Evolutionary conservation across 2,113 vertebrate genomes (phyloP), one percentile per base, ranked within the genome.

Genomic region (Natator depressus): DNA sequence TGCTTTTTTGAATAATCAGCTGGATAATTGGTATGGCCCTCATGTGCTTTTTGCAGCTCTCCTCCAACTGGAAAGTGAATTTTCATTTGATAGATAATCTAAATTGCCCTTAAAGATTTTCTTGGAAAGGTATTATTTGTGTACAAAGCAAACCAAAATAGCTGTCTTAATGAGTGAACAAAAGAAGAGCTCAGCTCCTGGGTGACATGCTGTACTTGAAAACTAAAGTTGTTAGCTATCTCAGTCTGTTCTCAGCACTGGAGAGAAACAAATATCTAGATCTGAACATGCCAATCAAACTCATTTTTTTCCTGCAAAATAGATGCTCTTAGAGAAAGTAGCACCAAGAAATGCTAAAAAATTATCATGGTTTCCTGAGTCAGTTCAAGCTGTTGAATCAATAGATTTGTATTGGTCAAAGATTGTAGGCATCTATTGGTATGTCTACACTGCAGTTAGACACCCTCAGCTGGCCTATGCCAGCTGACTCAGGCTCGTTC

Each of bases 41-140:
- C n/a, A 25, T 24, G 25, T 87, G 10, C 90, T 93, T 94, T 89
- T 81, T 88, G 38, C 53, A 12, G 79, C 12, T 92, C 69, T 85
- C 47, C 75, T 91, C 55, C 57, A 94, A 50, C 72, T 92, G 89
- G 57, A 11, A 93, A 93, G 65, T 0, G 0, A 42, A 87, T 87
- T 96, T 94, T 87, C 82, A 57, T 87, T 88, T 89, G 80, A 42
- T n/a, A 57, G 35, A 80, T 55, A 51, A 78, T 59, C 50, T 94
- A 91, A 91, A 11, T 80, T 49, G 49, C 69, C 16, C 62, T 57
- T 84, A 10, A 89, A 82, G 31, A 93, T 38, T 89, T 86, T 5
- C 25, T 82, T n/a, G 35, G 49, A 80, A 84, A 92, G 31, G 42
- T 87, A 87, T 55, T 42, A 84, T 75, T n/a, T 84, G 65, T 69